phyloP scores from a whole-genome alignment of 2,797 vertebrate genomes.

The Spinibarbus caldwelli region DNA sequence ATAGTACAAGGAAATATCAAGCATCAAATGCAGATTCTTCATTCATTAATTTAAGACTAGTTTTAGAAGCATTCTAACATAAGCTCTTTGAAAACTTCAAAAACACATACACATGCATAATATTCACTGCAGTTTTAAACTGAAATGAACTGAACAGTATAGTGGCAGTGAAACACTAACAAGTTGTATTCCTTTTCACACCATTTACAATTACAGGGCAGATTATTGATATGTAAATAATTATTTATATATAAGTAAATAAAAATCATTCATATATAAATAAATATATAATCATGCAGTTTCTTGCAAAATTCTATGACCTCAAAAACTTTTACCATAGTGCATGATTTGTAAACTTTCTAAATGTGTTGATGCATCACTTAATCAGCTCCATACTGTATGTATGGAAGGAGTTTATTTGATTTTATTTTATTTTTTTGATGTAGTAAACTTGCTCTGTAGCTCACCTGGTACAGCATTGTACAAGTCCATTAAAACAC shows the following conservation, averaged over 20 bases:
- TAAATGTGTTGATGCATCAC: too few relatives aligned
- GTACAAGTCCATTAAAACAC: too few relatives aligned
- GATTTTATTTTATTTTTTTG: too few relatives aligned
- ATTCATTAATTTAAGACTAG: not conserved
- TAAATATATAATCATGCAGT: too few relatives aligned
- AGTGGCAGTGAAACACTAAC: not conserved
- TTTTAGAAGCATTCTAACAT: not conserved
- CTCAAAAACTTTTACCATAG: too few relatives aligned
- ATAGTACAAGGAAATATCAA: constrained; percentile 12
- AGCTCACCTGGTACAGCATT: not conserved
- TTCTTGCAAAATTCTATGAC: not conserved
- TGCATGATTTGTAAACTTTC: not conserved
- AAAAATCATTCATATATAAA: too few relatives aligned
- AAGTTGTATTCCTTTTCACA: not conserved
- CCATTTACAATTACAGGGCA: not conserved
- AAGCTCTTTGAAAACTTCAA: not conserved
- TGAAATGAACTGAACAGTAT: too few relatives aligned
- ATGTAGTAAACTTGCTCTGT: not conserved
- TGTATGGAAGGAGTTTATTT: too few relatives aligned
- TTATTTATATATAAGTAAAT: too few relatives aligned
- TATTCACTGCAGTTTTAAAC: not conserved
- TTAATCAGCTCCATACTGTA: not conserved
- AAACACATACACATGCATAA: too few relatives aligned
- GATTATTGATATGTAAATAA: not conserved
- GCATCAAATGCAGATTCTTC: not conserved